Conservation (phyloP, 2,888 invertebrate genomes). For the Microctonus aethiopoides region DNA sequence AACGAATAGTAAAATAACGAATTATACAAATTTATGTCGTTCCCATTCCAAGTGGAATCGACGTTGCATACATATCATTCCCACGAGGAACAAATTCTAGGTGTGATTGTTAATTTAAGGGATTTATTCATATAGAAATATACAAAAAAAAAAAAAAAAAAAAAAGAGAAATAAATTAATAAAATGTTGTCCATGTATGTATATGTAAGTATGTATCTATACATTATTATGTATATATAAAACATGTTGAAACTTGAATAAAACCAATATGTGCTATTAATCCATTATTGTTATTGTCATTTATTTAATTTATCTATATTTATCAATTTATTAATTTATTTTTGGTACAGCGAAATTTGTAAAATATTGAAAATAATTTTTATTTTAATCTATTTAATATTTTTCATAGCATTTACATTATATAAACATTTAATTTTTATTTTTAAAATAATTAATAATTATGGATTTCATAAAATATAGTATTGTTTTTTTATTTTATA, state of each 20-base stretch:
- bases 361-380: too few species aligned
- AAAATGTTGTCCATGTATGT: slow-evolving; percentile 43
- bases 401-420: too few species aligned
- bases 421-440: too few species aligned
- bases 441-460: too few species aligned
- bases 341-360: too few species aligned
- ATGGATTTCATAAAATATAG: too few species aligned
- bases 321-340: too few species aligned
- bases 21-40: slow-evolving; percentile 31
- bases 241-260: slow-evolving; percentile 35
- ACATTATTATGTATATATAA: slow-evolving; percentile 41
- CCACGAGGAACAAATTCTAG: slow-evolving; percentile 59
- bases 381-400: too few species aligned
- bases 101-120: slow-evolving; percentile 52
- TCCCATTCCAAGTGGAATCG: slow-evolving; percentile 31
- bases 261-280: neutral
- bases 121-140: slow-evolving; percentile 28
- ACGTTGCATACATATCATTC: slow-evolving; percentile 65
- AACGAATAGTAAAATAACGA: slow-evolving; percentile 4
- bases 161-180: slow-evolving; percentile 29
- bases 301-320: neutral
- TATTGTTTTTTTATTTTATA: too few species aligned
- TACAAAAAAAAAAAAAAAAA: slow-evolving; percentile 39
- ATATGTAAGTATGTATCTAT: too few species aligned
- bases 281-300: neutral